Base-by-base conservation (phyloP, 2,888 invertebrate species). In the Podabrus alpinus region DNA sequence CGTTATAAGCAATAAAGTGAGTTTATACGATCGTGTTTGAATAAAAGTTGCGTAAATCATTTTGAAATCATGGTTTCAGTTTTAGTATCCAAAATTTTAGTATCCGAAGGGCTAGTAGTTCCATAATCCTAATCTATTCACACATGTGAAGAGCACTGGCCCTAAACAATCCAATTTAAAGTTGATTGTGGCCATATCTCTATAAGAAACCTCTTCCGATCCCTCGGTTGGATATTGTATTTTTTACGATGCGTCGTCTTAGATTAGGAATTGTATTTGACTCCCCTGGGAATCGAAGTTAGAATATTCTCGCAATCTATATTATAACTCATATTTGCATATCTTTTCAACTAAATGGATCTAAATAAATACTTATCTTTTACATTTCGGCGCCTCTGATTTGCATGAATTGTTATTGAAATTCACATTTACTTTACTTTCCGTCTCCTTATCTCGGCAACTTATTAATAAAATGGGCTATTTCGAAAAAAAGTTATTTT, bases 321-420 rank as follows among this genome's bases (percentile, higher is more conserved):
- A 84, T 83, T 85, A 84, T 83, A 83, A 82, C 83, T 84, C 82
- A 83, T 84, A 85, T 85, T 85, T 86, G 85, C 85, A 86, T 86
- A 86, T 86, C 86, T 84, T 79, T 76, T 77, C 77, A 79, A 73
- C 80, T 78, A 81, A 83, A 83, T 82, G 83, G 81, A 83, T 83
- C 84, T 83, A 83, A 85, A 84, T 84, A 84, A 84, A 85, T 84
- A 84, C 84, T 85, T 85, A 85, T 85, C 85, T 85, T 79, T 75
- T 77, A 78, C 72, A 80, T 80, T 80, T 79, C 80, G 77, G 73
- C 80, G 79, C 76, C 75, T 77, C 74, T 69, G 77, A 80, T 83
- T 80, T 81, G 82, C 81, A 82, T 82, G 79, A 78, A 79, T 78
- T 82, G 78, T 77, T 76, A 71, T 72, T 75, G 73, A 70, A 71